A percentile compares a stretch with the other conserved stretches of the same genome.
phyloP scores from a whole-genome alignment of 2,797 vertebrate species.

The Periparus ater region DNA sequence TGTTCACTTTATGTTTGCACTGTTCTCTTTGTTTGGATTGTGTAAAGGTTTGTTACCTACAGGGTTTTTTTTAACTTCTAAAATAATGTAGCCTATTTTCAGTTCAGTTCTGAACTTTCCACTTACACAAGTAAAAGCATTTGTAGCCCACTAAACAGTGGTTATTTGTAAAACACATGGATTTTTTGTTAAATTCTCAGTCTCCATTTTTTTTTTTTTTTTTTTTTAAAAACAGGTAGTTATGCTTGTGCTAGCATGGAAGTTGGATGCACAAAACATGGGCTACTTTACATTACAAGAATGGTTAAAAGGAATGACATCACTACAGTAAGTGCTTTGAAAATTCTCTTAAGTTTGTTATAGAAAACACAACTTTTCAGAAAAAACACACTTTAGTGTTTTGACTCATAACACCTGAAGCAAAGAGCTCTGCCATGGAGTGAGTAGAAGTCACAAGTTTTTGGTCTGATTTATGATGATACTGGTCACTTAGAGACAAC shows the following conservation, averaged over 20 bases:
- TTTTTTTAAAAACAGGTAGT: slow-evolving; percentile 84
- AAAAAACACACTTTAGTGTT: background rate
- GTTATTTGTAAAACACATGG: background rate
- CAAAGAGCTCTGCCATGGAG: background rate
- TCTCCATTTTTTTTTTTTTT: background rate
- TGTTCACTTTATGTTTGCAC: background rate
- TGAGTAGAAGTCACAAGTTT: background rate
- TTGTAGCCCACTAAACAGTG: background rate
- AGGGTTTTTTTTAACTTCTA: background rate
- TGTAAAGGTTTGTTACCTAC: background rate
- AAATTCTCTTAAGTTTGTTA: background rate
- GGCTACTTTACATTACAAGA: slow-evolving; percentile 99
- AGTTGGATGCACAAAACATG: slow-evolving; percentile 99
- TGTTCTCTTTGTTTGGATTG: background rate
- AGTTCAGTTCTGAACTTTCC: background rate
- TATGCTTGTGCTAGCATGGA: slow-evolving; percentile 99
- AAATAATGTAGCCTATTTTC: background rate
- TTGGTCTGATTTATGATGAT: background rate
- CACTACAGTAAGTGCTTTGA: slow-evolving; percentile 88
- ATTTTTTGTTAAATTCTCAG: background rate
- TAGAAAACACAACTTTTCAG: background rate
- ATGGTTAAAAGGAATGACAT: slow-evolving; percentile 98
- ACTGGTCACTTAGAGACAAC: background rate
- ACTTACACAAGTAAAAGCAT: background rate
- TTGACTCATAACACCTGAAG: background rate